Evolutionary conservation across 2,113 vertebrate genomes (phyloP), one percentile per base, ranked within the genome.

Genomic region (Neodontobutis hainanensis): DNA sequence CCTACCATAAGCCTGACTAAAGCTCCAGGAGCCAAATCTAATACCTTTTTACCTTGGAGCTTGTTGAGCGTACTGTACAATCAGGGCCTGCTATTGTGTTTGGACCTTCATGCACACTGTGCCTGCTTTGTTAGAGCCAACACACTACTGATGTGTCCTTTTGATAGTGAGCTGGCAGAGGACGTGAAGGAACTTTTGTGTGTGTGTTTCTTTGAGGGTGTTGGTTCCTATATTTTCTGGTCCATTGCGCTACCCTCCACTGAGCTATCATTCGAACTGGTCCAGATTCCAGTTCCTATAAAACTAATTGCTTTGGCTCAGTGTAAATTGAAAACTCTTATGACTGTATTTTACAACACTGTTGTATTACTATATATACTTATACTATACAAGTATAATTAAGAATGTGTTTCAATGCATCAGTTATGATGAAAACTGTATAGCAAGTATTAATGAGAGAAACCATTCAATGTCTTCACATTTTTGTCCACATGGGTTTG

Each of bases 11-110:
- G 62, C 80, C 72, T 48, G 53, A 68, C 65, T 59, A 50, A 46
- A 73, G 74, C 71, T 75, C 78, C 50, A 11, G 53, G 68, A 73
- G 73, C 75, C 86, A 73, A 83, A 83, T 66, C 58, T 11, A 40
- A 64, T 44, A 58, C 15, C 72, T 69, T 72, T 27, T 69, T 74
- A 75, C 64, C 58, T 61, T 46, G 72, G 68, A 80, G 81, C 76
- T 82, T 10, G 75, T 79, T 80, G 59, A 80, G 87, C 84, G 84
- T 88, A 82, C 86, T 73, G 83, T 86, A 89, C 89, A 90, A 90
- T 89, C 89, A 88, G 81, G 82, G 82, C 79, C 84, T 77, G 14
- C 73, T 80, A 84, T 76, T n/a, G 68, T 68, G 70, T 77, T 65
- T 81, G 81, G 81, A 81, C 84, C 84, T 84, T 85, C 73, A 11